Conservation (phyloP, 2,113 vertebrate genomes). For the Edolisoma coerulescens region DNA sequence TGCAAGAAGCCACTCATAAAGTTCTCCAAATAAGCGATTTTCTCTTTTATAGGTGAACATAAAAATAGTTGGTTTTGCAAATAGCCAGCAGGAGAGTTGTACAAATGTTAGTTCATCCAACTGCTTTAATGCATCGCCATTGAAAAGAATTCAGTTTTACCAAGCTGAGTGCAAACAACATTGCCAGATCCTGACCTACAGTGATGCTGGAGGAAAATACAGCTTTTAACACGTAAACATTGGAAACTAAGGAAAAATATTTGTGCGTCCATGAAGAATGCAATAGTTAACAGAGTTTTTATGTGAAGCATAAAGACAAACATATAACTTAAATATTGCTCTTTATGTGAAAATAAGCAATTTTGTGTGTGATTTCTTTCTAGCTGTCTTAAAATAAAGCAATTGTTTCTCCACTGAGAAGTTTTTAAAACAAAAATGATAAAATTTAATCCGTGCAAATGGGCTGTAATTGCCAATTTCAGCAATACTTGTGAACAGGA, state of each 20-base stretch:
- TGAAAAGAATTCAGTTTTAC: slow-evolving; percentile 25
- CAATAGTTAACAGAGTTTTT: not conserved
- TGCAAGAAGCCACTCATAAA: not conserved
- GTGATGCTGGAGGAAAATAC: not conserved
- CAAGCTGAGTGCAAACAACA: slow-evolving; percentile 5
- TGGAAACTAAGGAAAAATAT: not conserved
- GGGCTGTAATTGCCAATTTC: not conserved
- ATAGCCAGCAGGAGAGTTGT: not conserved
- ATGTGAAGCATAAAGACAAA: not conserved
- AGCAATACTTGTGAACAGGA: not conserved
- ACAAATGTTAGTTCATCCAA: not conserved
- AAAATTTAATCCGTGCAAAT: slow-evolving; percentile 4
- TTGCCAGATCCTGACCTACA: not conserved
- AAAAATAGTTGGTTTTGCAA: not conserved
- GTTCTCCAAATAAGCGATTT: not conserved
- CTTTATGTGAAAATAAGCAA: slow-evolving; percentile 9
- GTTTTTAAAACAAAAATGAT: not conserved
- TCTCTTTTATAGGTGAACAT: not conserved
- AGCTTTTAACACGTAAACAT: not conserved
- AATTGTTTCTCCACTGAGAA: not conserved
- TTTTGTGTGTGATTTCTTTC: not conserved
- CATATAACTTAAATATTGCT: not conserved
- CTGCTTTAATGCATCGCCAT: slow-evolving; percentile 1
- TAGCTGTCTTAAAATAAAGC: slow-evolving; percentile 11
- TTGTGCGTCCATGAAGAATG: not conserved